These are phyloP conservation scores for Prunella fulvescens DNA, from an alignment of 2,113 vertebrate species.

Conservation along the genomic window DNA sequence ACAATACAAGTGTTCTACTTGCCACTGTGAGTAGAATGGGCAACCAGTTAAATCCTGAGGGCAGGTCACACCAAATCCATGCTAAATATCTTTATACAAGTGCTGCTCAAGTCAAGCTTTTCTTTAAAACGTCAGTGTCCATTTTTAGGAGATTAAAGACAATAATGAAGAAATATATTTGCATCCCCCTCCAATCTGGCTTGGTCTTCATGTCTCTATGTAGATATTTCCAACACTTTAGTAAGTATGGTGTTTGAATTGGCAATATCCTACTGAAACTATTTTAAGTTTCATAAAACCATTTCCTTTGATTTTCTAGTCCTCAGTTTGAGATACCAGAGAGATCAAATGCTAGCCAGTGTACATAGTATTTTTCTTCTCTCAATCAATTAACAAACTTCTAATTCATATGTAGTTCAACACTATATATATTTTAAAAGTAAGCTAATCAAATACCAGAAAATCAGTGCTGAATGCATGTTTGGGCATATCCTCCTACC, in stretches of 20 bases:
- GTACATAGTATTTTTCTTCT: not conserved
- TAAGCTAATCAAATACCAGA: not conserved
- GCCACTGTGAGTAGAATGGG: not conserved
- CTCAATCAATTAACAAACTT: not conserved
- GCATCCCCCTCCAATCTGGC: not conserved
- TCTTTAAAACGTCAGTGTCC: not conserved
- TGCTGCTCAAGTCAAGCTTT: not conserved
- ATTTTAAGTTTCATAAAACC: not conserved
- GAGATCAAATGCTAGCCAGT: not conserved
- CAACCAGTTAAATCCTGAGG: not conserved
- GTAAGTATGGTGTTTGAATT: not conserved
- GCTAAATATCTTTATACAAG: not conserved
- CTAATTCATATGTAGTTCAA: not conserved
- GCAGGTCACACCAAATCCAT: not conserved
- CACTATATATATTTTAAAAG: not conserved
- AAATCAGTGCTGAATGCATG: not conserved
- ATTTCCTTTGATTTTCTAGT: not conserved
- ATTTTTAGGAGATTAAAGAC: not conserved
- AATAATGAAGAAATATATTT: not conserved
- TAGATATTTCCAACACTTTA: not conserved
- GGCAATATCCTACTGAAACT: not conserved
- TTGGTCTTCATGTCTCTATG: not conserved
- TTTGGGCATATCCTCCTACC: not conserved
- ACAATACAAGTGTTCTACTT: not conserved
- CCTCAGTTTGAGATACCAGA: not conserved